Percentiles rank a stretch among this genome's conserved stretches.
These are phyloP conservation scores for Anolis carolinensis DNA, from an alignment of 2,113 vertebrate species.

Conservation along the genomic window DNA sequence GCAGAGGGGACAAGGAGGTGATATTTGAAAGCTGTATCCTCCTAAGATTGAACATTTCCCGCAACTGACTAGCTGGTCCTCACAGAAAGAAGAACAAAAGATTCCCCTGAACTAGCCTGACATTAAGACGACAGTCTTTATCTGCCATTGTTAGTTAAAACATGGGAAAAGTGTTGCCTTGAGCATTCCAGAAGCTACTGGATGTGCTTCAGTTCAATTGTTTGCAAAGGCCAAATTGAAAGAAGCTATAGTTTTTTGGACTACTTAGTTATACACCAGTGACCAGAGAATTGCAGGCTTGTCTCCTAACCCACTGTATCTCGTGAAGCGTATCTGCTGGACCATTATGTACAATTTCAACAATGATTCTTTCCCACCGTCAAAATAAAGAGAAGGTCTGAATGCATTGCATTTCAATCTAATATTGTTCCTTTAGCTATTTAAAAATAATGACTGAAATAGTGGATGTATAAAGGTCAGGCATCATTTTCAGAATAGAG, in stretches of 20 bases:
- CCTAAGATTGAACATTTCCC: conserved; percentile 64
- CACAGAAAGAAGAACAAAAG: conserved; percentile 74
- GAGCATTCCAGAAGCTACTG: conserved; percentile 73
- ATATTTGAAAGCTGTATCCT: conserved; percentile 53
- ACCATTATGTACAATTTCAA: conserved; percentile 71
- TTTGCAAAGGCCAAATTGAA: conserved; percentile 61
- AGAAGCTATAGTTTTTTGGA: conserved; percentile 71
- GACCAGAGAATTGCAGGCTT: conserved; percentile 67
- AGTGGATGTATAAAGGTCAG: conserved; percentile 57
- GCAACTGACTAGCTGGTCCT: conserved; percentile 65
- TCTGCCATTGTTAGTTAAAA: conserved; percentile 79
- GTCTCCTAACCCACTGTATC: conserved; percentile 67
- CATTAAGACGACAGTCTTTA: conserved; percentile 78
- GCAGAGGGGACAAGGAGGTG: conserved; percentile 9
- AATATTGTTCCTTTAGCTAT: conserved; percentile 71
- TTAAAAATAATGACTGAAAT: conserved; percentile 70
- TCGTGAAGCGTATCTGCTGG: conserved; percentile 72
- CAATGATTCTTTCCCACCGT: conserved; percentile 65
- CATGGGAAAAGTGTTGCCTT: conserved; percentile 72
- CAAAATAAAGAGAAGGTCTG: conserved; percentile 70
- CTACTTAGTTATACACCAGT: conserved; percentile 78
- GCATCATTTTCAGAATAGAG: conserved; percentile 55
- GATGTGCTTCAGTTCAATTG: conserved; percentile 69
- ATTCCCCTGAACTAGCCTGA: conserved; percentile 65
- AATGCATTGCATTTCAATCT: conserved; percentile 77